Evolutionary conservation across 2,113 vertebrate species (phyloP).

Genomic region (Callipepla californica): DNA sequence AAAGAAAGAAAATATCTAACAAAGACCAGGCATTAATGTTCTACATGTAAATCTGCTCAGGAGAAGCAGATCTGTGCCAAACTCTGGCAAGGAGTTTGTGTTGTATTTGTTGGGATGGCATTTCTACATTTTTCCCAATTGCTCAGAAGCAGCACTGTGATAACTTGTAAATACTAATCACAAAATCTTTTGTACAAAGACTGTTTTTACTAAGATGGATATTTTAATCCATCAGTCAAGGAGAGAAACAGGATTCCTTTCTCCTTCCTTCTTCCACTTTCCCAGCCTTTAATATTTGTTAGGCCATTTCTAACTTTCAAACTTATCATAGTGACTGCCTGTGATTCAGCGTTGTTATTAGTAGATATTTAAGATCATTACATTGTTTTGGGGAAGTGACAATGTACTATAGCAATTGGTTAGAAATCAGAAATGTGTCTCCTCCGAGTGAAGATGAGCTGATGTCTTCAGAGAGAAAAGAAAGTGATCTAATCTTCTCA

Average conservation of each 20-base stretch:
- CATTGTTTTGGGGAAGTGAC: not conserved
- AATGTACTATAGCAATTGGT: not conserved
- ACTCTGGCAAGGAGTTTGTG: not conserved
- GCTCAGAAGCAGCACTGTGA: not conserved
- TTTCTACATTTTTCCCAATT: not conserved
- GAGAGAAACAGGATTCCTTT: not conserved
- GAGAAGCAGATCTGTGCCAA: not conserved
- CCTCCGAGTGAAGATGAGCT: not conserved
- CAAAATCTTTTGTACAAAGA: not conserved
- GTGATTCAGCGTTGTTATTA: not conserved
- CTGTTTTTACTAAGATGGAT: not conserved
- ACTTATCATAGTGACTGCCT: not conserved
- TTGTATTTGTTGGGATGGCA: not conserved
- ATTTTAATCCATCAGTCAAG: not conserved
- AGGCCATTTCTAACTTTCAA: not conserved
- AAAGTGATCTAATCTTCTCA: not conserved
- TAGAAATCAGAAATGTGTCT: not conserved
- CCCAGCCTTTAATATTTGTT: not conserved
- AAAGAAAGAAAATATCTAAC: not conserved
- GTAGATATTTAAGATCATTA: not conserved
- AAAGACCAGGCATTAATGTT: not conserved
- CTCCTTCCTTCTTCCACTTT: not conserved
- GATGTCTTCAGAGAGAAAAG: not conserved
- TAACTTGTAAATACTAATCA: not conserved
- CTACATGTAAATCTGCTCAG: not conserved